Evolutionary conservation across 2,888 invertebrate species (phyloP).

Genomic region (Campoplex nolae): DNA sequence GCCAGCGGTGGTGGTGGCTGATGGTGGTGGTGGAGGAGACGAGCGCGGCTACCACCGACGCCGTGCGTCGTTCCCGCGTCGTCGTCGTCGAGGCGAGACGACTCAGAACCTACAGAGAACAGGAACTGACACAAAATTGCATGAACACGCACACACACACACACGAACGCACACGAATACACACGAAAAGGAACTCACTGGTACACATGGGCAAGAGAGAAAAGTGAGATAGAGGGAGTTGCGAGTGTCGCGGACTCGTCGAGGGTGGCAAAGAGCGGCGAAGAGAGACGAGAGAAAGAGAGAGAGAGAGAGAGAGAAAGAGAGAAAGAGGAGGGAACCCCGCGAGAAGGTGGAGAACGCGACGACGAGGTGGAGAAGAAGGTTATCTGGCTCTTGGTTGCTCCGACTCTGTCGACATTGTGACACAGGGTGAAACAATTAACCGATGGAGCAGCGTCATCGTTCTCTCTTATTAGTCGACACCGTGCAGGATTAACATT

Average conservation of each 20-base stretch:
- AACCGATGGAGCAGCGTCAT: conserved; percentile 29
- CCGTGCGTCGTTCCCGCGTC: conserved; percentile 66
- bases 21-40: conserved; percentile 70
- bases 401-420: conserved; percentile 53
- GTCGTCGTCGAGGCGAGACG: conserved; percentile 66
- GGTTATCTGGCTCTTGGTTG: conserved; percentile 64
- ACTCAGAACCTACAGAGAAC: conserved; percentile 54
- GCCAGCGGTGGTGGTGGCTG: conserved; percentile 68
- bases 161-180: neutral
- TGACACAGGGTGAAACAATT: conserved; percentile 48
- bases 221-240: conserved; percentile 54
- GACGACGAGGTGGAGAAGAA: conserved; percentile 67
- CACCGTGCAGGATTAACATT: neutral
- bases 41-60: conserved; percentile 64
- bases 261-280: conserved; percentile 53
- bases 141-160: neutral
- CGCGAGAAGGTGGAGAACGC: conserved; percentile 68
- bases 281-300: conserved; percentile 36
- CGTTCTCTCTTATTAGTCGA: conserved; percentile 1
- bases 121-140: conserved; percentile 21
- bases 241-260: conserved; percentile 44
- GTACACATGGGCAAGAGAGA: conserved; percentile 37
- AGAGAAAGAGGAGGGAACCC: conserved; percentile 38
- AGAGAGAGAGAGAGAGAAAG: conserved; percentile 35
- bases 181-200: neutral